Base-by-base conservation (phyloP, 2,797 vertebrate genomes). In the Coregonus sp. region DNA sequence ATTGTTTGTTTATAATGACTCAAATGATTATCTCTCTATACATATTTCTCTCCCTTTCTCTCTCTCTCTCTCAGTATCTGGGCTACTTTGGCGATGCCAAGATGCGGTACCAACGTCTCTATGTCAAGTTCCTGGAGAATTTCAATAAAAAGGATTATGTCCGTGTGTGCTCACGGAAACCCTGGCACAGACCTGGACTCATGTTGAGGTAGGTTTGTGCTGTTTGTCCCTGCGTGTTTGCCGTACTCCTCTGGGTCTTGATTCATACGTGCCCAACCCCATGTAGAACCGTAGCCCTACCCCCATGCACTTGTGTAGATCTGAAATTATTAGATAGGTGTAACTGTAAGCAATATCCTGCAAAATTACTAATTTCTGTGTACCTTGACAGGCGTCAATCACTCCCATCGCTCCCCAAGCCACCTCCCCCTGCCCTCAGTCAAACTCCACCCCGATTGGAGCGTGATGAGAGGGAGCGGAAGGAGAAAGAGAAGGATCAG, bases 141-240 rank as follows among this genome's bases (percentile, higher is more conserved):
- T 93, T 97, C 85, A 97, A 97, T 91, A 97, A 97, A 82, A 97
- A 97, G 83, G 96, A 97, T 84, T 97, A 97, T 0, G 96, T 97
- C 47, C 90, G 96, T 65, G 96, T 97, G 75, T 97, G 96, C 78
- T 96, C 96, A 16, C 90, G 94, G 65, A 97, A 97, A 78, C 96
- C 96, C 0, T 97, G 96, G 96, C 96, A 97, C 54, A 88, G 96
- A 81, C 93, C 95, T 0, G 91, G 93, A 0, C 92, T 94, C 78
- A 89, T 93, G 0, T 91, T 97, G 84, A 96, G 96, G 96, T 97
- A 91, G 81, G 75, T 29, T 71, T 11, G 33, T 16, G 16, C 6
- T 63, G 65, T 61, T 54, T 15, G 15, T 70, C 12, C 68, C 70
- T 56, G 1, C 37, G 56, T 50, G 52, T 20, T 52, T 51, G 25